Percentiles rank a stretch among this genome's conserved stretches.
Conservation (phyloP, 2,113 vertebrate genomes). For the Colinus virginianus region DNA sequence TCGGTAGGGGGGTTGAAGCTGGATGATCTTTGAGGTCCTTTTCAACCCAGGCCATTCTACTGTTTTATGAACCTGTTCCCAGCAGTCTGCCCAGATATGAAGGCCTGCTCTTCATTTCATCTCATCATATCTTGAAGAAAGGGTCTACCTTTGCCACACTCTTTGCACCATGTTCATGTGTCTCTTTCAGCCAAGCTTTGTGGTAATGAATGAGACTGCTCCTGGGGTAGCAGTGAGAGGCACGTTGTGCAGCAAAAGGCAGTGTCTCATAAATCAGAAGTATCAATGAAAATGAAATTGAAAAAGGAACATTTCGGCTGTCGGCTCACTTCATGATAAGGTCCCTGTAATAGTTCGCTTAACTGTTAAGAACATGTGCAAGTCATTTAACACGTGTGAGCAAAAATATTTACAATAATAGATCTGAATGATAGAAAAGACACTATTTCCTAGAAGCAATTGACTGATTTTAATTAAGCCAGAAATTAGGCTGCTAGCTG, state of each 20-base stretch:
- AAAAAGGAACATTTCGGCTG: neutral
- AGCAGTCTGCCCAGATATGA: neutral
- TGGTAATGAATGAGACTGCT: neutral
- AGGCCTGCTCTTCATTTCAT: neutral
- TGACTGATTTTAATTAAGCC: constrained; percentile 40
- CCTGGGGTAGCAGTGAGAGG: neutral
- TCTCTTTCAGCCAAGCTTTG: neutral
- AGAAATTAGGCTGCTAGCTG: constrained; percentile 15
- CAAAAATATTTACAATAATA: constrained; percentile 18
- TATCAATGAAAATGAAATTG: neutral
- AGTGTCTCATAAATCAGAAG: neutral
- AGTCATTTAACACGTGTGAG: constrained; percentile 29
- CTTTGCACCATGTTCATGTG: neutral
- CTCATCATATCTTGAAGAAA: neutral
- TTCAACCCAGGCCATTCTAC: too few species aligned
- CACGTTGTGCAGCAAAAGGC: neutral
- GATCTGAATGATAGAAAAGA: constrained; percentile 25
- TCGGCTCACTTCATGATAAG: neutral
- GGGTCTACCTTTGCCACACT: neutral
- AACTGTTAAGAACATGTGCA: constrained; percentile 10
- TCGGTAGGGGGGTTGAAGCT: too few species aligned
- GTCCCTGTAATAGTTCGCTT: neutral
- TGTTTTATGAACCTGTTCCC: neutral
- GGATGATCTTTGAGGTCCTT: too few species aligned
- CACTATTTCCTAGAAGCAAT: constrained; percentile 46